These are phyloP conservation scores for Urocyon cinereoargenteus DNA, from an alignment of 2,797 vertebrate genomes.

Conservation along the genomic window DNA sequence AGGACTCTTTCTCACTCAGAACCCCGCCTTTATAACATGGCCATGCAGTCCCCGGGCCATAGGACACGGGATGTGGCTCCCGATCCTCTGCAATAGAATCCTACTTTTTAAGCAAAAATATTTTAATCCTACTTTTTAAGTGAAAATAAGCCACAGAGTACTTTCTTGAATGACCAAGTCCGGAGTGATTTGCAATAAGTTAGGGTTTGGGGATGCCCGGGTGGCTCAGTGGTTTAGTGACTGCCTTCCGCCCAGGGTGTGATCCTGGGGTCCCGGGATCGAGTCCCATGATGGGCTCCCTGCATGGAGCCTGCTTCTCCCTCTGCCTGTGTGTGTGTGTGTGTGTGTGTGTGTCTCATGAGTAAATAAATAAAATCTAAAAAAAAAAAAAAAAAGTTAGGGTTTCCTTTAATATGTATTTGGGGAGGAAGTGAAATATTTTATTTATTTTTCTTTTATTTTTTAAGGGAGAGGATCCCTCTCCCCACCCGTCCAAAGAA, in stretches of 20 bases:
- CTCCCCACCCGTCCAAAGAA: not conserved
- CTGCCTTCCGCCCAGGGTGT: too few species aligned
- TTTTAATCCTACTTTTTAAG: constrained; percentile 68
- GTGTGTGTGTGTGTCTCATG: too few species aligned
- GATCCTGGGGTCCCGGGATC: too few species aligned
- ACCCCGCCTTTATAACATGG: not conserved
- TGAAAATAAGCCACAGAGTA: constrained; percentile 82
- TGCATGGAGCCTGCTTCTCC: too few species aligned
- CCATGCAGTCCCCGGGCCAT: not conserved
- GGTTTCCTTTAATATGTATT: constrained; percentile 78
- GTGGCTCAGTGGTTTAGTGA: too few species aligned
- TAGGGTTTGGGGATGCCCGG: not conserved
- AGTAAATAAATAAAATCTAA: too few species aligned
- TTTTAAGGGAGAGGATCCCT: not conserved
- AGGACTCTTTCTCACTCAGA: not conserved
- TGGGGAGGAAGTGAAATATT: constrained; percentile 56
- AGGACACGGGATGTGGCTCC: constrained; percentile 66
- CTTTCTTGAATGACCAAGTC: constrained; percentile 81
- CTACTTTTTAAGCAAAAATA: constrained; percentile 80
- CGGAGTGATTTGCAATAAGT: constrained; percentile 69
- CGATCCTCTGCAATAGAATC: constrained; percentile 32
- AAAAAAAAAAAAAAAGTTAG: constrained; percentile 6
- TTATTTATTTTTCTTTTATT: not conserved
- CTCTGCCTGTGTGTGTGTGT: too few species aligned
- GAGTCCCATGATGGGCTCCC: too few species aligned